These are phyloP conservation scores for Capromys pilorides DNA, from an alignment of 2,797 vertebrate species.

Conservation along the genomic window DNA sequence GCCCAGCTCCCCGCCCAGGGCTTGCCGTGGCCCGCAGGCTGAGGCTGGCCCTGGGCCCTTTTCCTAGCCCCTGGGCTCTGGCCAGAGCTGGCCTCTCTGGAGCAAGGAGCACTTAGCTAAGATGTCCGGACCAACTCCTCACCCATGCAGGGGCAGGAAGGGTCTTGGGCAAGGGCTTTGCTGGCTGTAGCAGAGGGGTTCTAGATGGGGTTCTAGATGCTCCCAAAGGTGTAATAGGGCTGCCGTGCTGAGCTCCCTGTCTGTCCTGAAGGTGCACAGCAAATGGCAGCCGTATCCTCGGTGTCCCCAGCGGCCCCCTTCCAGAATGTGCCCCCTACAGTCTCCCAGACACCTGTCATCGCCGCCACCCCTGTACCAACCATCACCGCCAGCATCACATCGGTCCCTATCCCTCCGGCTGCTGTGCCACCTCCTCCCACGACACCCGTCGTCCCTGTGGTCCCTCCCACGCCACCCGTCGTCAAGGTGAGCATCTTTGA, in stretches of 20 bases:
- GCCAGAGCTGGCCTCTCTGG: not conserved
- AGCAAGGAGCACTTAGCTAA: not conserved
- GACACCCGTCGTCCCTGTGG: slow-evolving; percentile 88
- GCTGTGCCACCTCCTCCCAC: slow-evolving; percentile 86
- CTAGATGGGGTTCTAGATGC: not conserved
- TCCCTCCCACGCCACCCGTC: slow-evolving; percentile 92
- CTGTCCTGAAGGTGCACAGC: slow-evolving; percentile 88
- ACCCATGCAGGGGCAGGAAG: accelerated
- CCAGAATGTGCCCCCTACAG: slow-evolving; percentile 89
- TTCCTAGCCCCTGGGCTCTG: accelerated
- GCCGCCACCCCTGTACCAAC: slow-evolving; percentile 93
- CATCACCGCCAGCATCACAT: slow-evolving; percentile 87
- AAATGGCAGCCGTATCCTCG: slow-evolving; percentile 91
- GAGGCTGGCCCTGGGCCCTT: not conserved
- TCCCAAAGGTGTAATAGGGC: not conserved
- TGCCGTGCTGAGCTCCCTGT: not conserved
- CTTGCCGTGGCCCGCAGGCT: not conserved
- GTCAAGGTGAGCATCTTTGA: slow-evolving; percentile 88
- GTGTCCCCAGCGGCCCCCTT: slow-evolving; percentile 90
- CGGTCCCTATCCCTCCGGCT: slow-evolving; percentile 86
- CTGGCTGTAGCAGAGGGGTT: too few species aligned
- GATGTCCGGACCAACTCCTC: too few species aligned
- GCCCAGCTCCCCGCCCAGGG: accelerated
- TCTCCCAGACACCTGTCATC: slow-evolving; percentile 94
- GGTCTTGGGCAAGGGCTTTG: not conserved